These are phyloP conservation scores for Macrocentrus cingulum DNA, from an alignment of 1,140 invertebrate species.

Conservation along the genomic window DNA sequence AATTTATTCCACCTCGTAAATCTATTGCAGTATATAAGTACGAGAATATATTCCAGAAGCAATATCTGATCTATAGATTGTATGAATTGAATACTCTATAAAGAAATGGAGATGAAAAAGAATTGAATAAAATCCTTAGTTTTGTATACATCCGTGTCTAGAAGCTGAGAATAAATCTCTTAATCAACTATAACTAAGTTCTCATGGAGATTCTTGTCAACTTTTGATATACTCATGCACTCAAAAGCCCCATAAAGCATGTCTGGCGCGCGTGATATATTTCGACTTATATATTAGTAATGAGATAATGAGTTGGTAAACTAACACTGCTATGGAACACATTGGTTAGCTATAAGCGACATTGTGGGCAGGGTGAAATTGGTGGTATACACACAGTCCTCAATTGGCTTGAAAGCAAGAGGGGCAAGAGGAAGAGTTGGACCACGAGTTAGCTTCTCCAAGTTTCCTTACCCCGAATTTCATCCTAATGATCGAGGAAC, in stretches of 20 bases:
- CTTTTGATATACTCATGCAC: not conserved
- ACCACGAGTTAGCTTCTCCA: not conserved
- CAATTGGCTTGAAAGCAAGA: not conserved
- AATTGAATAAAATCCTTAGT: too few relatives aligned
- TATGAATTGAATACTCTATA: too few relatives aligned
- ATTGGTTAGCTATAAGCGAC: not conserved
- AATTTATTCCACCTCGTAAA: too few relatives aligned
- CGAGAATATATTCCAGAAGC: too few relatives aligned
- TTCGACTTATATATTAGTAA: constrained; percentile 11
- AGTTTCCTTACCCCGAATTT: constrained; percentile 2
- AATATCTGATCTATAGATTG: too few relatives aligned
- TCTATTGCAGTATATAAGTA: too few relatives aligned
- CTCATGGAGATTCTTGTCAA: too few relatives aligned
- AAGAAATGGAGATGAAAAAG: too few relatives aligned
- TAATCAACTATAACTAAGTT: too few relatives aligned
- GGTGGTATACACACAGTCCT: not conserved
- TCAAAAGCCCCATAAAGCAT: not conserved
- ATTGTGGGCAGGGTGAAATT: not conserved
- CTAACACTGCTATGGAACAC: not conserved
- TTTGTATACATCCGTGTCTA: too few relatives aligned
- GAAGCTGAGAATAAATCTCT: too few relatives aligned
- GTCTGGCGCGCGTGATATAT: not conserved
- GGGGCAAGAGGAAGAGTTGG: not conserved
- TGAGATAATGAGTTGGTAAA: constrained; percentile 29
- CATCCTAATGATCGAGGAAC: not conserved